Evolutionary conservation across 2,113 vertebrate genomes (phyloP).

Genomic region (Aptenodytes patagonicus): DNA sequence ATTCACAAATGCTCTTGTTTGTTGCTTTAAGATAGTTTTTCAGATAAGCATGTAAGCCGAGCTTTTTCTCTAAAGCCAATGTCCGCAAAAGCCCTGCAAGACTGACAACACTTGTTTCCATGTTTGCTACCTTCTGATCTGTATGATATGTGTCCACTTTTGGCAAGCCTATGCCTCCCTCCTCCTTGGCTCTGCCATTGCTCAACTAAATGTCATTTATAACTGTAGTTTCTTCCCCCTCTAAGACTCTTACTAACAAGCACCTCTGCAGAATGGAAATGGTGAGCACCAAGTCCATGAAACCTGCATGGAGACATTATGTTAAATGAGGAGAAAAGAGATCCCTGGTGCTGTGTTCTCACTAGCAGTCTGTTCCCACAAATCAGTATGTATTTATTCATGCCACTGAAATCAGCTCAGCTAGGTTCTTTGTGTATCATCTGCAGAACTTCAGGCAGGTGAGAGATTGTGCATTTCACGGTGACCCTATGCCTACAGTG

Average conservation of each 20-base stretch:
- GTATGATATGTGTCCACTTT: background rate
- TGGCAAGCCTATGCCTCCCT: background rate
- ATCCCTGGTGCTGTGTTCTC: background rate
- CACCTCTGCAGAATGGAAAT: background rate
- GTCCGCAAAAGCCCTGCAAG: background rate
- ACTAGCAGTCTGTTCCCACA: background rate
- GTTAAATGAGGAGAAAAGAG: background rate
- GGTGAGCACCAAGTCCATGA: background rate
- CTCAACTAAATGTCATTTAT: background rate
- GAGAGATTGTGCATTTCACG: background rate
- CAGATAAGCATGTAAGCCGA: background rate
- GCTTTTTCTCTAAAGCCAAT: background rate
- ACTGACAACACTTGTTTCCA: background rate
- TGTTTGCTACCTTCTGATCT: background rate
- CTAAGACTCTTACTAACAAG: background rate
- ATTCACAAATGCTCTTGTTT: background rate
- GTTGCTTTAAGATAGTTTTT: background rate
- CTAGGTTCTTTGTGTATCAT: background rate
- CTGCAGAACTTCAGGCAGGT: background rate
- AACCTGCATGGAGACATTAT: background rate
- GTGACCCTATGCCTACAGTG: background rate
- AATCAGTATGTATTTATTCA: conserved; percentile 14
- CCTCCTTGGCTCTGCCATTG: background rate
- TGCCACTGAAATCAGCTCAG: background rate
- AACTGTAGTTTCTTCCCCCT: background rate